Evolutionary conservation across 2,113 vertebrate species (phyloP).

Genomic region (Amphilophus citrinellus): DNA sequence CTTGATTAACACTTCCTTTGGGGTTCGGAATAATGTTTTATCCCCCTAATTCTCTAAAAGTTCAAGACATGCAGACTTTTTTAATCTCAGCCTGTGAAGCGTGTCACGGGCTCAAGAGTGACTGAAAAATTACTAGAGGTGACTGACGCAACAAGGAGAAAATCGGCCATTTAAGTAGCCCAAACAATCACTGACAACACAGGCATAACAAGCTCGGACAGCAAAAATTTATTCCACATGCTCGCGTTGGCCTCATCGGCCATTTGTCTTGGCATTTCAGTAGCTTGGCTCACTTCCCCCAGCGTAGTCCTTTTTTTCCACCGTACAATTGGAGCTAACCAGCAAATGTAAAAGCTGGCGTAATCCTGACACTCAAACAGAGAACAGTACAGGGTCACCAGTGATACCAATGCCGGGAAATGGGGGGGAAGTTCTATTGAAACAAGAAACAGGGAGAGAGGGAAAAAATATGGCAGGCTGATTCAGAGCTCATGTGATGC

Average conservation of each 20-base stretch:
- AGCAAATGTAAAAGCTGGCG: slow-evolving; percentile 74
- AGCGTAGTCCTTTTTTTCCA: slow-evolving; percentile 70
- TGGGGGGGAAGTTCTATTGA: slow-evolving; percentile 64
- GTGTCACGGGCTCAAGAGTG: slow-evolving; percentile 49
- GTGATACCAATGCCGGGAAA: slow-evolving; percentile 79
- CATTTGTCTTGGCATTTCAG: slow-evolving; percentile 83
- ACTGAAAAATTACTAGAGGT: slow-evolving; percentile 70
- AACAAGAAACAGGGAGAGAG: slow-evolving; percentile 60
- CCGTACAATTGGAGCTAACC: slow-evolving; percentile 76
- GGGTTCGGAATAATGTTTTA: slow-evolving; percentile 6
- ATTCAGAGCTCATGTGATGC: slow-evolving; percentile 57
- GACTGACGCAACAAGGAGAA: slow-evolving; percentile 78
- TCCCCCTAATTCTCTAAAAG: slow-evolving; percentile 30
- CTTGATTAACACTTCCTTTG: slow-evolving; percentile 4
- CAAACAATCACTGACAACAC: slow-evolving; percentile 81
- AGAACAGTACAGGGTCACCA: slow-evolving; percentile 74
- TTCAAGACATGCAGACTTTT: slow-evolving; percentile 44
- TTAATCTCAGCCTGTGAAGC: slow-evolving; percentile 32
- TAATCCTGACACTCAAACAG: slow-evolving; percentile 76
- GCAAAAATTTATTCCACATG: slow-evolving; percentile 84
- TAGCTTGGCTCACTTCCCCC: slow-evolving; percentile 73
- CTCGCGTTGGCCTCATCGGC: slow-evolving; percentile 68
- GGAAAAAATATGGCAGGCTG: slow-evolving; percentile 46
- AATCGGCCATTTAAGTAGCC: slow-evolving; percentile 78
- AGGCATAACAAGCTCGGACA: slow-evolving; percentile 79